phyloP scores from a whole-genome alignment of 2,797 vertebrate genomes.

The Linurgus olivaceus region DNA sequence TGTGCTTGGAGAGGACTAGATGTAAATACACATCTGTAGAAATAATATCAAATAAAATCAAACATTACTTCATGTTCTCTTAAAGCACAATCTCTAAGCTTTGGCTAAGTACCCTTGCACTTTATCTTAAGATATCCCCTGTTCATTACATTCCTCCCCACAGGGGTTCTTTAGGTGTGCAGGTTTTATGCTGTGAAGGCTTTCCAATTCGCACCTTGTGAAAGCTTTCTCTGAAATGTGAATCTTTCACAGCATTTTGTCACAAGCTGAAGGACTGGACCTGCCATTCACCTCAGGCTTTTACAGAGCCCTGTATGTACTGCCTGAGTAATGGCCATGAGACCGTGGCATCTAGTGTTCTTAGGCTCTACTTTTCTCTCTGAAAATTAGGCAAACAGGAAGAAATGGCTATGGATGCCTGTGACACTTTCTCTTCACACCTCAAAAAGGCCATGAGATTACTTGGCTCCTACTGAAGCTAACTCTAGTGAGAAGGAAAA shows the following conservation, averaged over 20 bases:
- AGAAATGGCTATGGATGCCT: background rate
- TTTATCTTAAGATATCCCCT: background rate
- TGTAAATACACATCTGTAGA: background rate
- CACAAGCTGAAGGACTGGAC: background rate
- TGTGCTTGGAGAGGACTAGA: background rate
- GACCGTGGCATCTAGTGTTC: background rate
- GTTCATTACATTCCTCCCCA: background rate
- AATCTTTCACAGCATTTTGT: background rate
- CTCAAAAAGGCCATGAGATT: background rate
- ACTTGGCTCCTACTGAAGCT: background rate
- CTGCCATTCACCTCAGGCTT: background rate
- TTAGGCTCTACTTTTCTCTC: background rate
- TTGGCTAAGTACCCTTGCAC: background rate
- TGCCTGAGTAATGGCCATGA: background rate
- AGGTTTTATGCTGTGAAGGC: background rate
- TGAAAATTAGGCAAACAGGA: background rate
- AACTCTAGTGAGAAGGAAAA: background rate
- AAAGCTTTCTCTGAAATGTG: background rate
- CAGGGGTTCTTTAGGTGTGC: background rate
- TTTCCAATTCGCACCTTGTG: background rate
- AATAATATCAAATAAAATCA: background rate
- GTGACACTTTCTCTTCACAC: background rate
- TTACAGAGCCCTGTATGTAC: background rate
- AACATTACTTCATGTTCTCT: background rate
- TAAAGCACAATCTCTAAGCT: background rate